Evolutionary conservation across 2,113 vertebrate genomes (phyloP).

Genomic region (Psittacula cyanocephala): DNA sequence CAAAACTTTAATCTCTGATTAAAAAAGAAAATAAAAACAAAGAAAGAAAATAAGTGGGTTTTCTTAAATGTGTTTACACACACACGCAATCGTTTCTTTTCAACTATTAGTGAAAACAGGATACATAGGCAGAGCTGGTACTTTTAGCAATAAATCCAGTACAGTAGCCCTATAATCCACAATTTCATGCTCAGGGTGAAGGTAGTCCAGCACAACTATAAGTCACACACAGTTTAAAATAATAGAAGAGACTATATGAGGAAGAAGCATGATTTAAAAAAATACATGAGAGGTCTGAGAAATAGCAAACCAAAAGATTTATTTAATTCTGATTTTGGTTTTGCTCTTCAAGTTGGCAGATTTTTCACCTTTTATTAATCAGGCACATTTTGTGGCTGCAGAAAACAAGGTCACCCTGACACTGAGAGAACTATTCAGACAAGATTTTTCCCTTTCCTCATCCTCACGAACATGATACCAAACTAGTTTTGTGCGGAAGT

Average conservation of each 20-base stretch:
- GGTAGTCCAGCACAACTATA: neutral
- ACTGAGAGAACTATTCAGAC: neutral
- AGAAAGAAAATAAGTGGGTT: neutral
- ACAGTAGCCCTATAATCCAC: neutral
- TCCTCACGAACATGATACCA: accelerated
- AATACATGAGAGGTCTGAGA: neutral
- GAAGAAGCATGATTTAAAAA: neutral
- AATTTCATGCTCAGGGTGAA: neutral
- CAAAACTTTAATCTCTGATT: too few species aligned
- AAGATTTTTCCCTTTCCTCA: neutral
- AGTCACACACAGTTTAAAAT: neutral
- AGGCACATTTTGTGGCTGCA: neutral
- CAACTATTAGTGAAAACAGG: neutral
- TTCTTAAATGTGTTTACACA: slow-evolving; percentile 11
- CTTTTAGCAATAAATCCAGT: neutral
- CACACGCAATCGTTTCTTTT: neutral
- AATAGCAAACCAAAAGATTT: neutral
- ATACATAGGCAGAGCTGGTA: neutral
- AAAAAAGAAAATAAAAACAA: too few species aligned
- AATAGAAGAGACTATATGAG: neutral
- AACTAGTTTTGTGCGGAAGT: neutral
- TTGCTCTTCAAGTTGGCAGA: neutral
- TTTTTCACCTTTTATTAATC: neutral
- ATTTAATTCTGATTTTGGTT: neutral
- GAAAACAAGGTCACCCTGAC: neutral